Conservation (phyloP, 2,888 invertebrate species). For the Gortyna flavago region DNA sequence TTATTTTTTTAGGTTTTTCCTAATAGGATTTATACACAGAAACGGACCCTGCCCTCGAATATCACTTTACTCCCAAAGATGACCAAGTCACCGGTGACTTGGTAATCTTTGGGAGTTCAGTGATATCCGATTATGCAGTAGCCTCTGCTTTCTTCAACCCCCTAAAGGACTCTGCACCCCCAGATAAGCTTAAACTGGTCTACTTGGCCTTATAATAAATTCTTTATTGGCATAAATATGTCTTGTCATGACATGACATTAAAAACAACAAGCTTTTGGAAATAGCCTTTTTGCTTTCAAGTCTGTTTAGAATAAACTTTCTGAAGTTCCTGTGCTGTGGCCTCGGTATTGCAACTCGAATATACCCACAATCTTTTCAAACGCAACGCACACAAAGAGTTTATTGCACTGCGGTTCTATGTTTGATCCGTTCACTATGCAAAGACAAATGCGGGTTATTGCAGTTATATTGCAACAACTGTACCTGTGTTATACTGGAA, state of each 20-base stretch:
- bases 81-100: neutral
- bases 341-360: conserved; percentile 45
- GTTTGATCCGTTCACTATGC: conserved; percentile 65
- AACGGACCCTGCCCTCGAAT: neutral
- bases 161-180: too few species aligned
- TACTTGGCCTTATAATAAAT: too few species aligned
- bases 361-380: conserved; percentile 58
- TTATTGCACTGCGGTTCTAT: conserved; percentile 63
- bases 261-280: neutral
- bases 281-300: neutral
- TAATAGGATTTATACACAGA: neutral
- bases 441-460: conserved; percentile 65
- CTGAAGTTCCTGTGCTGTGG: neutral
- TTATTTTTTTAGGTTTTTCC: too few species aligned
- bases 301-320: neutral
- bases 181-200: too few species aligned
- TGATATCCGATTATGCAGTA: neutral
- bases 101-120: neutral
- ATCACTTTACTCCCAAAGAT: too few species aligned
- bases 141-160: too few species aligned
- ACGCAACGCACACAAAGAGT: conserved; percentile 63
- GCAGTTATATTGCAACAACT: conserved; percentile 54
- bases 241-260: too few species aligned
- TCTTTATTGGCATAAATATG: too few species aligned
- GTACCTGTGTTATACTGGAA: conserved; percentile 30